Evolutionary conservation across 2,888 invertebrate species (phyloP).

Genomic region (Blastobasis adustella): DNA sequence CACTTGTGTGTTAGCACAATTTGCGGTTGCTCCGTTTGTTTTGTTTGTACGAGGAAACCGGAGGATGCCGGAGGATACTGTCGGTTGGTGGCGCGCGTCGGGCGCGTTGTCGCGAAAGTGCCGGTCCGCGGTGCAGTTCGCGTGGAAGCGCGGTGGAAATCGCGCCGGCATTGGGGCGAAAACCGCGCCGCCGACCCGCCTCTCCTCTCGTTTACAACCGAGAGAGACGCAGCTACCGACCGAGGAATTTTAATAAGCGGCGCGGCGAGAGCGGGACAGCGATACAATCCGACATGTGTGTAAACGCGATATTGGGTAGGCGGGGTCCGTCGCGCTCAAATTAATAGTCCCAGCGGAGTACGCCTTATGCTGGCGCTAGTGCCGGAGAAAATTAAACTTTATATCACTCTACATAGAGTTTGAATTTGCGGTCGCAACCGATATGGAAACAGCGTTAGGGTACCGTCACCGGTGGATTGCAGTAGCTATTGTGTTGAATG

Average conservation of each 20-base stretch:
- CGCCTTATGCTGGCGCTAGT: conserved; percentile 49
- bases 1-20: conserved; percentile 28
- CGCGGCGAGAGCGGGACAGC: conserved; percentile 65
- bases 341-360: conserved; percentile 66
- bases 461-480: conserved; percentile 54
- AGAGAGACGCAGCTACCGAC: conserved; percentile 67
- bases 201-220: conserved; percentile 42
- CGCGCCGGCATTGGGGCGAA: conserved; percentile 67
- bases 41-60: no score
- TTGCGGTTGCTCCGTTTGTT: conserved; percentile 12
- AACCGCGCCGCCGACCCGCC: conserved; percentile 50
- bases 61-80: conserved; percentile 21
- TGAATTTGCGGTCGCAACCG: conserved; percentile 20
- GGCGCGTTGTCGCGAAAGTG: conserved; percentile 34
- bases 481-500: conserved; percentile 73
- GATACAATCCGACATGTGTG: conserved; percentile 65
- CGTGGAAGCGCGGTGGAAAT: conserved; percentile 69
- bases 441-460: conserved; percentile 44
- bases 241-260: conserved; percentile 73
- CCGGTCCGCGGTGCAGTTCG: conserved; percentile 51
- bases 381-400: conserved; percentile 21
- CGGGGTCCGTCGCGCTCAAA: conserved; percentile 73
- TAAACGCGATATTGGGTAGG: conserved; percentile 68
- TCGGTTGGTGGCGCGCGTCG: conserved; percentile 31
- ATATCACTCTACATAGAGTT: conserved; percentile 17